phyloP scores from a whole-genome alignment of 2,113 vertebrate species.

The Bagarius yarrelli region DNA sequence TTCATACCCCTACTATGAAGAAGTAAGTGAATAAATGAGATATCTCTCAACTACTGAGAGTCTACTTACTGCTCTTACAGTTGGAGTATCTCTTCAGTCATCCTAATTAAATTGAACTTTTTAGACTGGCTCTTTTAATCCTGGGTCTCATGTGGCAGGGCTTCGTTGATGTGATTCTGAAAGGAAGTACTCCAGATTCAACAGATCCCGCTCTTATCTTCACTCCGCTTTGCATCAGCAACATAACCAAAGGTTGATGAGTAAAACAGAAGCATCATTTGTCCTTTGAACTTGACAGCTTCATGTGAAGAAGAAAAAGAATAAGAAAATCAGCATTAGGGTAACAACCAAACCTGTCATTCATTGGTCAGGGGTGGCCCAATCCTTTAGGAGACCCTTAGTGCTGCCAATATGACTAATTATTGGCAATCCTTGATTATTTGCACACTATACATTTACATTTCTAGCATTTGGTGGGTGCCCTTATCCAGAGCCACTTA shows the following conservation, averaged over 20 bases:
- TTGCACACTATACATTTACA: too few relatives aligned
- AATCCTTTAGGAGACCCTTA: too few relatives aligned
- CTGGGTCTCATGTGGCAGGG: slow-evolving; percentile 74
- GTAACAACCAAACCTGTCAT: neutral
- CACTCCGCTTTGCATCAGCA: slow-evolving; percentile 64
- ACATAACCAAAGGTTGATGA: slow-evolving; percentile 72
- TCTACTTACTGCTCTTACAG: slow-evolving; percentile 77
- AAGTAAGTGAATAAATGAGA: slow-evolving; percentile 65
- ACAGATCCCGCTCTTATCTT: slow-evolving; percentile 73
- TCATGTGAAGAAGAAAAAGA: slow-evolving; percentile 9
- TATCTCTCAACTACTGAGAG: slow-evolving; percentile 74
- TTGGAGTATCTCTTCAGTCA: slow-evolving; percentile 74
- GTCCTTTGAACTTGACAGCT: slow-evolving; percentile 59
- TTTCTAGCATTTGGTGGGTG: too few relatives aligned
- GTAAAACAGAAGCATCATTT: slow-evolving; percentile 63
- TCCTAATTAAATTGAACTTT: slow-evolving; percentile 81
- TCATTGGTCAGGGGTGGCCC: too few relatives aligned
- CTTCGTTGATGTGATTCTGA: slow-evolving; percentile 75
- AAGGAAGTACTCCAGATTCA: slow-evolving; percentile 74
- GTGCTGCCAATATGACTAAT: too few relatives aligned
- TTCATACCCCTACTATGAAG: slow-evolving; percentile 71
- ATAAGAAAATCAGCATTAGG: neutral
- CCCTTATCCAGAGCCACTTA: too few relatives aligned
- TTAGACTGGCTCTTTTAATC: slow-evolving; percentile 79
- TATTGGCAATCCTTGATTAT: too few relatives aligned